These are phyloP conservation scores for Enteromius treurensis DNA, from an alignment of 2,797 vertebrate genomes.

Conservation along the genomic window DNA sequence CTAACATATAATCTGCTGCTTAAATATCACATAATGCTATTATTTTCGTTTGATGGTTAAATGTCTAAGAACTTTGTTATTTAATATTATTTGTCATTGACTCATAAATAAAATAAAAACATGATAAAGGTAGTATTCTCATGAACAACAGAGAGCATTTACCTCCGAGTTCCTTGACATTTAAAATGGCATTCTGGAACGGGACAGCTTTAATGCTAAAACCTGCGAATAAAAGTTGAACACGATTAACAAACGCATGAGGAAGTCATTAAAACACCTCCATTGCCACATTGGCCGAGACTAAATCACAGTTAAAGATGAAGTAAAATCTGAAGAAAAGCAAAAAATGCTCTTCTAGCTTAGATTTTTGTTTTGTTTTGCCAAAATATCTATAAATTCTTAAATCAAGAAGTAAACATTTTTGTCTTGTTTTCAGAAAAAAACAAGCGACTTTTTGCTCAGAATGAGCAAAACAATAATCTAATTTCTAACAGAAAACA, in stretches of 20 bases:
- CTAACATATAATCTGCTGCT: background rate
- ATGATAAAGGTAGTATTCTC: background rate
- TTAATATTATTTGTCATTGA: background rate
- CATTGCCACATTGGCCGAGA: background rate
- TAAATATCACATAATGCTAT: background rate
- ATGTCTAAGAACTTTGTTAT: background rate
- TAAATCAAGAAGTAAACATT: no score
- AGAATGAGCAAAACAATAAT: no score
- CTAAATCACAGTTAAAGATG: background rate
- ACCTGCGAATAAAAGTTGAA: slow-evolving; percentile 74
- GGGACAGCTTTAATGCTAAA: slow-evolving; percentile 91
- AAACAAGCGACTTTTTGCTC: no score
- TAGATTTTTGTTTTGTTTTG: no score
- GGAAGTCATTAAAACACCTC: background rate
- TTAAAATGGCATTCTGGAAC: slow-evolving; percentile 87
- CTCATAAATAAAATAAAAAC: background rate
- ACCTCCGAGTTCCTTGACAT: slow-evolving; percentile 92
- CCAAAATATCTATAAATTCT: no score
- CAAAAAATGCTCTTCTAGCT: no score
- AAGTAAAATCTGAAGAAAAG: background rate
- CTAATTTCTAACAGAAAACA: no score
- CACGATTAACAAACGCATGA: background rate
- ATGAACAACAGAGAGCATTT: slow-evolving; percentile 54
- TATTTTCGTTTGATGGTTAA: background rate
- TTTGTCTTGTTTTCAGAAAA: no score